Conservation (phyloP, 2,888 invertebrate species). For the Ptychoptera albimana region DNA sequence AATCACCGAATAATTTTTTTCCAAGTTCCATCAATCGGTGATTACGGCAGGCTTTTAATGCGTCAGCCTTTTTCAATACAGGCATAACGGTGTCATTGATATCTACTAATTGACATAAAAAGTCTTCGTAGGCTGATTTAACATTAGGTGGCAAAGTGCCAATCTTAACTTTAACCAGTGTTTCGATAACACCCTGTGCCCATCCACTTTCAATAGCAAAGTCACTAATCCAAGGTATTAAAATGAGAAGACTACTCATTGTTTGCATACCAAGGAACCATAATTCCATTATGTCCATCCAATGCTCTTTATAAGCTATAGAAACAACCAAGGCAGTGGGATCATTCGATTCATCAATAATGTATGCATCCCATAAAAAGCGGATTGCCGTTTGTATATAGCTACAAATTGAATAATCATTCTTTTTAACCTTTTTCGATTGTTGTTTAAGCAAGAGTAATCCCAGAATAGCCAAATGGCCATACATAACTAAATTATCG, state of each 20-base stretch:
- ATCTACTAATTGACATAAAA: constrained; percentile 68
- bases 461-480: constrained; percentile 70
- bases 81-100: constrained; percentile 57
- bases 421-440: constrained; percentile 66
- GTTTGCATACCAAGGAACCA: constrained; percentile 94
- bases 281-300: constrained; percentile 79
- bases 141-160: constrained; percentile 70
- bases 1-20: constrained; percentile 76
- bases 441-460: constrained; percentile 69
- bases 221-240: constrained; percentile 78
- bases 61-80: constrained; percentile 68
- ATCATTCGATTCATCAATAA: constrained; percentile 74
- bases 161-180: constrained; percentile 65
- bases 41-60: constrained; percentile 67
- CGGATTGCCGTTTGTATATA: constrained; percentile 80
- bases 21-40: constrained; percentile 81
- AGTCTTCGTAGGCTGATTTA: constrained; percentile 81
- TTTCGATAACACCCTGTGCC: constrained; percentile 74
- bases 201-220: constrained; percentile 89
- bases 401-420: constrained; percentile 76
- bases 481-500: constrained; percentile 71
- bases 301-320: constrained; percentile 70
- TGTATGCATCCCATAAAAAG: constrained; percentile 86
- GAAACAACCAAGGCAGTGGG: constrained; percentile 68
- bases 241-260: constrained; percentile 62